Percentiles rank a stretch among this genome's conserved stretches.
These are phyloP conservation scores for Agrochola macilenta DNA, from an alignment of 2,888 invertebrate species.

Conservation along the genomic window DNA sequence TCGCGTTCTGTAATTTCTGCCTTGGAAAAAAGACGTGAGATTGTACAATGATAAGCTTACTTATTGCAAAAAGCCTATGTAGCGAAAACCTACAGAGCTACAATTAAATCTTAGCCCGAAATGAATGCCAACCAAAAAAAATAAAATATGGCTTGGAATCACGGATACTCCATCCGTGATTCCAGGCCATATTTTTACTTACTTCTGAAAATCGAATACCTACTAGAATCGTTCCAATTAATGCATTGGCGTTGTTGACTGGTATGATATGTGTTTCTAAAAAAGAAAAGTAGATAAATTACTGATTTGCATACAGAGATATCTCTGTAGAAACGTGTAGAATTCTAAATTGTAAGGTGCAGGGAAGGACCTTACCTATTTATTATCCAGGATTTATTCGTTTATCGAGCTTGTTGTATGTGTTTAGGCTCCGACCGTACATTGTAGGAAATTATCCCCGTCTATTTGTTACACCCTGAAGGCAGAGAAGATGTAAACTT, in stretches of 20 bases:
- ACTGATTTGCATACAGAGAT: constrained; percentile 31
- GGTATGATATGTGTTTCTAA: constrained; percentile 36
- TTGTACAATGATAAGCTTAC: neutral
- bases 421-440: constrained; percentile 44
- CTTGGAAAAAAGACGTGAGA: neutral
- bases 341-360: constrained; percentile 42
- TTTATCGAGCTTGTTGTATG: constrained; percentile 50
- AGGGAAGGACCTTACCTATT: constrained; percentile 36
- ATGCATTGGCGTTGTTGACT: neutral
- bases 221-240: constrained; percentile 1
- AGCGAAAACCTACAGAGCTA: neutral
- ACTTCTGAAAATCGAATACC: no score
- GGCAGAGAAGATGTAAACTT: constrained; percentile 22
- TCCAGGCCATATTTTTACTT: neutral
- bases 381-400: constrained; percentile 55
- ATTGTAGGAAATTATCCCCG: constrained; percentile 40
- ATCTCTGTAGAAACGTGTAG: constrained; percentile 33
- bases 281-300: constrained; percentile 25
- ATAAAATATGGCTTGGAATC: no score
- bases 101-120: neutral
- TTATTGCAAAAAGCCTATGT: neutral
- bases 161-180: no score
- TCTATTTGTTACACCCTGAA: constrained; percentile 34
- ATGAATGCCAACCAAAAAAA: neutral
- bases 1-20: neutral